Evolutionary conservation across 2,888 invertebrate genomes (phyloP).

Genomic region (Machimus atricapillus): DNA sequence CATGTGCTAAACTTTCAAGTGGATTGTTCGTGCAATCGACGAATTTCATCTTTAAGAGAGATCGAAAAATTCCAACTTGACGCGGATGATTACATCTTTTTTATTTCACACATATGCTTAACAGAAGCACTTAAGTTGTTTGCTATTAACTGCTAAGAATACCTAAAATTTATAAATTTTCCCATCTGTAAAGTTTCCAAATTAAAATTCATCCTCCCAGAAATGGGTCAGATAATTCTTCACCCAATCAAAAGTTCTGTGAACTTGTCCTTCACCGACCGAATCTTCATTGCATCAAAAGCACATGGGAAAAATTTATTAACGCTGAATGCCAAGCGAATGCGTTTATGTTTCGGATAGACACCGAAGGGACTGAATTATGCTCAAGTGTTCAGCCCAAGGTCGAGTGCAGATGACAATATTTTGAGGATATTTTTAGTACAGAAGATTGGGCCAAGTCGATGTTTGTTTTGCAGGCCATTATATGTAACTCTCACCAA

Average conservation of each 20-base stretch:
- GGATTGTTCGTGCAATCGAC: not conserved
- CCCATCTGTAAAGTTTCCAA: not conserved
- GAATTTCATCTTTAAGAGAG: not conserved
- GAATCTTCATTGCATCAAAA: not conserved
- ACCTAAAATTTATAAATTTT: not conserved
- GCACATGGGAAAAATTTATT: not conserved
- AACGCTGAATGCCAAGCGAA: constrained; percentile 23
- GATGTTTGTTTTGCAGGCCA: not conserved
- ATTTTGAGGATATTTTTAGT: constrained; percentile 9
- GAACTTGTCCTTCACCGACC: not conserved
- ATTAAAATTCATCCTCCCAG: not conserved
- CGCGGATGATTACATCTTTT: not conserved
- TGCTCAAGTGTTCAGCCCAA: not conserved
- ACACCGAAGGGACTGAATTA: not conserved
- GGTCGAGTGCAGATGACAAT: not conserved
- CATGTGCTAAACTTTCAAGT: not conserved
- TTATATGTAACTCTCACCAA: not conserved
- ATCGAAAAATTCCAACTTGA: not conserved
- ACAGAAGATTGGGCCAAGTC: not conserved
- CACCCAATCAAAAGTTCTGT: not conserved
- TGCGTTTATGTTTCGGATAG: not conserved
- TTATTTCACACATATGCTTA: not conserved
- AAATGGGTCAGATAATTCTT: constrained; percentile 1
- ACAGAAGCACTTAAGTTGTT: not conserved
- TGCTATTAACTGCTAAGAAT: not conserved